Conservation (phyloP, 64 coral and sea anemone species). For the Trachythela sp. region DNA sequence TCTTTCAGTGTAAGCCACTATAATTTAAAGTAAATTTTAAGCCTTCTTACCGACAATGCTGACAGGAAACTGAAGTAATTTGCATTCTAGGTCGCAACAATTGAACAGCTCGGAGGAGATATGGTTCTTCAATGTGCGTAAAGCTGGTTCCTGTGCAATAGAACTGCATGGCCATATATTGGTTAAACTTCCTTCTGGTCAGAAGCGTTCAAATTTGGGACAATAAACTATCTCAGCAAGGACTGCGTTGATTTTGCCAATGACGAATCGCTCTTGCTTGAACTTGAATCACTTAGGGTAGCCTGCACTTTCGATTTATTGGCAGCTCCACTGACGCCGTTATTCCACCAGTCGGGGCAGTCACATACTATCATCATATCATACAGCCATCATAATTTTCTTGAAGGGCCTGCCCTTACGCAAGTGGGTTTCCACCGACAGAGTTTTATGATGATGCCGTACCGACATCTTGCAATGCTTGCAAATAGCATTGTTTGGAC, state of each 20-base stretch:
- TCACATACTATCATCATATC: background rate
- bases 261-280: background rate
- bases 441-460: background rate
- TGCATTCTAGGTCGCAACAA: background rate
- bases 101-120: background rate
- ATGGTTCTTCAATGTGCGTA: background rate
- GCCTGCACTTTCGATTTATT: background rate
- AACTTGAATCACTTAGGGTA: background rate
- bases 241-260: background rate
- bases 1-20: too few relatives aligned
- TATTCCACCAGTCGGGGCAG: too few relatives aligned
- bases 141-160: constrained; percentile 1
- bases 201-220: background rate
- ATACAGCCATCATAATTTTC: background rate
- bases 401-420: background rate
- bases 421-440: background rate
- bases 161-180: background rate
- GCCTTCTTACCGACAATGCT: too few relatives aligned
- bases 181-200: constrained; percentile 17
- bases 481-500: constrained; percentile 4
- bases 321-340: background rate
- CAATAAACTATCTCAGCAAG: background rate
- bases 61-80: too few relatives aligned
- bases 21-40: too few relatives aligned
- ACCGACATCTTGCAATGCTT: background rate